A percentile compares a stretch with the other conserved stretches of the same genome.
Conservation (phyloP, 2,888 invertebrate genomes). For the Microplitis deprimator region DNA sequence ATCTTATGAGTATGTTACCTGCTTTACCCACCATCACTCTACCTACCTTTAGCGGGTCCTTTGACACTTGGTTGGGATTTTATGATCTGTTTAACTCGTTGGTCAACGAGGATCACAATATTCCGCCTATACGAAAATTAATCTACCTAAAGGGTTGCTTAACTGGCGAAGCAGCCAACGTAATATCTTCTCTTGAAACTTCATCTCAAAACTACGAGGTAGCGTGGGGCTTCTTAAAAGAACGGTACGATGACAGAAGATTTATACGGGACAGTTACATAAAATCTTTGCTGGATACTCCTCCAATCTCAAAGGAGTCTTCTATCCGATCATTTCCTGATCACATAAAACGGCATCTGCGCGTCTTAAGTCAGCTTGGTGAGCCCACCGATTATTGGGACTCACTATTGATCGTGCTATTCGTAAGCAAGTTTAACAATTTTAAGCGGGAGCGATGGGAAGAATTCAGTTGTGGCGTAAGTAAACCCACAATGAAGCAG, state of each 20-base stretch:
- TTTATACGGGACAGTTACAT: background rate
- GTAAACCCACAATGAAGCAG: background rate
- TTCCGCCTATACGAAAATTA: slow-evolving; percentile 37
- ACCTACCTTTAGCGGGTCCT: slow-evolving; percentile 29
- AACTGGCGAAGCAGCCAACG: slow-evolving; percentile 30
- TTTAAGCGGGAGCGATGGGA: slow-evolving; percentile 33
- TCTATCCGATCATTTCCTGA: slow-evolving; percentile 22
- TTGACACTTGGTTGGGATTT: slow-evolving; percentile 37
- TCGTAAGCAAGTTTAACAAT: slow-evolving; percentile 33
- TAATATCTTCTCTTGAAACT: slow-evolving; percentile 19
- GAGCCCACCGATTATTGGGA: slow-evolving; percentile 28
- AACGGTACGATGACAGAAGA: slow-evolving; percentile 33
- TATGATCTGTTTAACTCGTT: slow-evolving; percentile 33
- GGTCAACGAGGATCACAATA: slow-evolving; percentile 21
- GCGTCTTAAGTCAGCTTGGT: slow-evolving; percentile 4
- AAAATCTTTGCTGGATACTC: background rate
- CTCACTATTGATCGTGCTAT: slow-evolving; percentile 26
- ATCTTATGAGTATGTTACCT: no score
- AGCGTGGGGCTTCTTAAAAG: slow-evolving; percentile 31
- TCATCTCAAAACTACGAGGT: slow-evolving; percentile 31
- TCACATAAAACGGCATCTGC: slow-evolving; percentile 20
- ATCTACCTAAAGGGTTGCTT: slow-evolving; percentile 35
- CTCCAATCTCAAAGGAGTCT: background rate
- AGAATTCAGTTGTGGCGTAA: background rate
- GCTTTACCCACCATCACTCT: background rate